A percentile compares a stretch with the other conserved stretches of the same genome.
Conservation (phyloP, 2,113 vertebrate species). For the Scomber scombrus region DNA sequence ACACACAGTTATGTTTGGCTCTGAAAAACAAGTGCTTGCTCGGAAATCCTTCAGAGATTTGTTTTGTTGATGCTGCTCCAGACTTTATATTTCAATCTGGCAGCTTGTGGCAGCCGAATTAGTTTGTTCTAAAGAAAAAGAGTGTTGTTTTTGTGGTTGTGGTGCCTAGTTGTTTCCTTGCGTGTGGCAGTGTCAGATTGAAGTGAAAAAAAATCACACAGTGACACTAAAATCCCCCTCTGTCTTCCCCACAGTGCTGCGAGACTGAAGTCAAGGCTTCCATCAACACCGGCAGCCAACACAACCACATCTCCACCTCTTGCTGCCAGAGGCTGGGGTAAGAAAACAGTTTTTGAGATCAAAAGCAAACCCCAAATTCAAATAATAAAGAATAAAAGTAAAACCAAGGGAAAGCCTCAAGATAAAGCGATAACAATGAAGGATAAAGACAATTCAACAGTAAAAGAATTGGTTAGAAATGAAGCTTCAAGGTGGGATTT, state of each 20-base stretch:
- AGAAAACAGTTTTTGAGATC: conserved; percentile 58
- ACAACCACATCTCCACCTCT: conserved; percentile 90
- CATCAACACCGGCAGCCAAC: conserved; percentile 89
- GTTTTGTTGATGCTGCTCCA: neutral
- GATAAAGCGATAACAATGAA: neutral
- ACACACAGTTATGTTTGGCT: conserved; percentile 8
- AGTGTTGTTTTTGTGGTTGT: conserved; percentile 10
- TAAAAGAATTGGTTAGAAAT: neutral
- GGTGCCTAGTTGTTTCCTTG: conserved; percentile 40
- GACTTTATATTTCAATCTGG: conserved; percentile 29
- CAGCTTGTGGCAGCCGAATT: conserved; percentile 17
- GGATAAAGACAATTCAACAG: neutral
- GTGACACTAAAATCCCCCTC: conserved; percentile 36
- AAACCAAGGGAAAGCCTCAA: neutral
- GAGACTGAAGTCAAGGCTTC: conserved; percentile 87
- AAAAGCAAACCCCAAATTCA: neutral
- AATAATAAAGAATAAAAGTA: neutral
- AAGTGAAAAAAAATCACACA: conserved; percentile 26
- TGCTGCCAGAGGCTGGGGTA: conserved; percentile 92
- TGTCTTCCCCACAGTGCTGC: conserved; percentile 83
- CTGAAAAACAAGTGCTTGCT: neutral
- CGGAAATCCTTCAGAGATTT: conserved; percentile 12
- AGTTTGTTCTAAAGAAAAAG: conserved; percentile 28
- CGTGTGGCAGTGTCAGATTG: neutral
- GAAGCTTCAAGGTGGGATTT: neutral